Percentiles rank a stretch among this genome's conserved stretches.
Conservation (phyloP, 2,113 vertebrate species). For the Corythornis cristatus region DNA sequence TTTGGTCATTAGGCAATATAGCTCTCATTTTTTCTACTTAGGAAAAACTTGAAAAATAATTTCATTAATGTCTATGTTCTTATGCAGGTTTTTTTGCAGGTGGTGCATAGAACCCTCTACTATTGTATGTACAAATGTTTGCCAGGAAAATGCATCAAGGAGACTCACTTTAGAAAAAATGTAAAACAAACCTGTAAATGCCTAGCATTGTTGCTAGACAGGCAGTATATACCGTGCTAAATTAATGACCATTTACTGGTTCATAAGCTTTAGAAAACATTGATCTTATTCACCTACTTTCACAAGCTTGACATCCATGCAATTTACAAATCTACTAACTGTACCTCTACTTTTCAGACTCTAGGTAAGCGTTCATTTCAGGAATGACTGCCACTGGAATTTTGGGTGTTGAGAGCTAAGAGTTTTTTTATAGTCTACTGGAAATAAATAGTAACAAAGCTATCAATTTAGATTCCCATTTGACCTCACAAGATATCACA, state of each 20-base stretch:
- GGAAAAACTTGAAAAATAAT: slow-evolving; percentile 26
- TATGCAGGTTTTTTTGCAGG: neutral
- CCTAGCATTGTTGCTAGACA: neutral
- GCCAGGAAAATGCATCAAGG: neutral
- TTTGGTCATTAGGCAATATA: slow-evolving; percentile 44
- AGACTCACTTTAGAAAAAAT: neutral
- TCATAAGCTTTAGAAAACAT: neutral
- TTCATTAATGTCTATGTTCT: slow-evolving; percentile 4
- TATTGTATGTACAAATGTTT: neutral
- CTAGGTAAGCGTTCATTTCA: neutral
- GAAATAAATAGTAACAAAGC: neutral
- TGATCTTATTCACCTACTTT: neutral
- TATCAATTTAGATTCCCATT: neutral
- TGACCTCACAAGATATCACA: neutral
- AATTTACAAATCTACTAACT: neutral
- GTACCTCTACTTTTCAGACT: neutral
- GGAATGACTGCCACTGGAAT: neutral
- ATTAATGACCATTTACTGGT: neutral
- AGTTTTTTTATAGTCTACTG: neutral
- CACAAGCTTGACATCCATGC: neutral
- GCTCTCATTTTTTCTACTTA: slow-evolving; percentile 31
- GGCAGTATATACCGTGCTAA: neutral
- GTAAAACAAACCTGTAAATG: neutral
- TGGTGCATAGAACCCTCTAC: neutral
- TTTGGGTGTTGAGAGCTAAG: neutral